Evolutionary conservation across 2,797 vertebrate species (phyloP).

Genomic region (Caiman crocodilus): DNA sequence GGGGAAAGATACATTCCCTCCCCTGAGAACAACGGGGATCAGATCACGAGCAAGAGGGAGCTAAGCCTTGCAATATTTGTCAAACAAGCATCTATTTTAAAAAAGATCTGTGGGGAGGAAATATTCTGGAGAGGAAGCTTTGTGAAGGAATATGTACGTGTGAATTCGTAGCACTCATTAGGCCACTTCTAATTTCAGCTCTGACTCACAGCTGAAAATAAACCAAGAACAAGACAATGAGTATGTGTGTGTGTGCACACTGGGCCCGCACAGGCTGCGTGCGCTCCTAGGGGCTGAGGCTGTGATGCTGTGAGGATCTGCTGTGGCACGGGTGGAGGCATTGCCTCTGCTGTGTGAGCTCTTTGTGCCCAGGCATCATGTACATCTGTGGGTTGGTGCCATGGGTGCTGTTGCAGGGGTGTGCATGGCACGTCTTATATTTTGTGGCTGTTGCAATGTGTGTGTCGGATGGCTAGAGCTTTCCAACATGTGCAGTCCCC

Average conservation of each 20-base stretch:
- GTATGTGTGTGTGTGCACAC: neutral
- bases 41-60: neutral
- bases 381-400: no score
- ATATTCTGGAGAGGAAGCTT: neutral
- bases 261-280: no score
- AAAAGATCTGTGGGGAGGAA: neutral
- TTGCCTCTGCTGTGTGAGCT: no score
- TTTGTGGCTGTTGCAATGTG: no score
- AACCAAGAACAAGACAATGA: neutral
- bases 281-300: no score
- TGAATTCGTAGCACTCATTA: neutral
- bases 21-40: neutral
- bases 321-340: no score
- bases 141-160: rapidly evolving
- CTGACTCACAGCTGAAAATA: neutral
- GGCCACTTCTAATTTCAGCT: neutral
- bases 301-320: no score
- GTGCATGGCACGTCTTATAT: no score
- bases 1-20: neutral
- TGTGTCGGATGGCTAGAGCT: no score
- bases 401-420: no score
- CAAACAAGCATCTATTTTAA: neutral
- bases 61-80: neutral
- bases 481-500: no score
- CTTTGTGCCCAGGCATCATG: no score